Conservation (phyloP, 2,113 vertebrate species). For the Albula glossodonta region DNA sequence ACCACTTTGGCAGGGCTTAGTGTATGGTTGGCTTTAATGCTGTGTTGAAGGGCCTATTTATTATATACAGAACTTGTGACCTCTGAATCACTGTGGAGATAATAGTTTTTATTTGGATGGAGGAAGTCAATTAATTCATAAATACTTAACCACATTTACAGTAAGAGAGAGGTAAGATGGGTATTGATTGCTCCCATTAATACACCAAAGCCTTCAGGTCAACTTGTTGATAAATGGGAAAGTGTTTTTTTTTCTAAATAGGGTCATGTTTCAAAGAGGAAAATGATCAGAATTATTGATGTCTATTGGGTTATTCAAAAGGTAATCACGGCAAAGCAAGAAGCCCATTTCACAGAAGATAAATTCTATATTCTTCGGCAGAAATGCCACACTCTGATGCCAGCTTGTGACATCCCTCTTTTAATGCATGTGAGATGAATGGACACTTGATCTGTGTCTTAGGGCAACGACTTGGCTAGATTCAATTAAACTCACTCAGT, state of each 20-base stretch:
- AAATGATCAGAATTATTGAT: neutral
- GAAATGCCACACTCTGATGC: neutral
- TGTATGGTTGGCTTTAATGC: conserved; percentile 14
- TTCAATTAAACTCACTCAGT: neutral
- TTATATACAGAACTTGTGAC: conserved; percentile 61
- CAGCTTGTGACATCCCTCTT: neutral
- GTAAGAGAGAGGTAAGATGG: conserved; percentile 70
- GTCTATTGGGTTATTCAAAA: neutral
- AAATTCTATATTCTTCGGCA: neutral
- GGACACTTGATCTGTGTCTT: neutral
- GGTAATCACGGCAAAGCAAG: neutral
- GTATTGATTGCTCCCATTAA: conserved; percentile 76
- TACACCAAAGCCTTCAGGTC: conserved; percentile 38
- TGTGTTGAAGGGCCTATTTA: conserved; percentile 61
- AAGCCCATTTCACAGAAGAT: neutral
- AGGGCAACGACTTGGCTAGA: no score
- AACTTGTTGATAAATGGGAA: conserved; percentile 4
- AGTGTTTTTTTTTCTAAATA: neutral
- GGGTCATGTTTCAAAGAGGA: conserved; percentile 4
- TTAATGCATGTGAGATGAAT: neutral
- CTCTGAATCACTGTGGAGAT: conserved; percentile 55
- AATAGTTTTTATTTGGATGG: conserved; percentile 58
- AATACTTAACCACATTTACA: conserved; percentile 79
- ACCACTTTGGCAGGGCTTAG: conserved; percentile 27
- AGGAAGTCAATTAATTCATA: conserved; percentile 80